Evolutionary conservation across 2,113 vertebrate genomes (phyloP), one percentile per base, ranked within the genome.

Genomic region (Lucifuga dentata): DNA sequence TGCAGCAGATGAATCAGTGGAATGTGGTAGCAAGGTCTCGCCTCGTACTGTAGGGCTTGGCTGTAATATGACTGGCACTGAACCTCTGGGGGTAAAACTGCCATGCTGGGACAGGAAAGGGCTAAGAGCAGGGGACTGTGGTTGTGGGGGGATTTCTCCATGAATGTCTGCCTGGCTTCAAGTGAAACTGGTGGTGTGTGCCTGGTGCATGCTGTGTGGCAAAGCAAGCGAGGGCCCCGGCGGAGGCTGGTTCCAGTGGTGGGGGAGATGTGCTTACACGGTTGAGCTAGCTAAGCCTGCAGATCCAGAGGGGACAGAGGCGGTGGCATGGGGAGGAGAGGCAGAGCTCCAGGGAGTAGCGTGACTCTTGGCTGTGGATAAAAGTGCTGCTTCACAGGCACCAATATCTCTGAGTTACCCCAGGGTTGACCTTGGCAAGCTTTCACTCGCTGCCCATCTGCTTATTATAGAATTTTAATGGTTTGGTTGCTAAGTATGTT

Each of bases 221-320:
- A 76, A 84, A 87, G 76, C 73, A 71, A 76, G 83, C 81, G 13
- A 16, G 55, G 68, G 58, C 60, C 76, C 74, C 80, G 19, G 62
- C 62, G 40, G 77, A 82, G 65, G 75, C 66, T 50, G 73, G 68
- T 63, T 87, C 81, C 79, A 84, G 83, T 43, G 41, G 76, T 68
- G 65, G 68, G 73, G 66, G 79, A 78, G 74, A 76, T 78, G 82
- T 86, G 84, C 78, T 87, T 87, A 88, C 74, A 90, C 79, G 86
- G 80, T 86, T 89, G 83, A 89, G 77, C 90, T 88, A 51, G 78
- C 80, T 90, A 90, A 91, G 88, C 90, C 80, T 43, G 77, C 61
- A 81, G 80, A 88, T 89, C 87, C 80, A 76, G 86, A 79, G 73
- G 84, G 88, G 80, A 82, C 66, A 57, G 69, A 78, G 61, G 46